phyloP scores from a whole-genome alignment of 2,113 vertebrate genomes.

The Tragelaphus imberbis region DNA sequence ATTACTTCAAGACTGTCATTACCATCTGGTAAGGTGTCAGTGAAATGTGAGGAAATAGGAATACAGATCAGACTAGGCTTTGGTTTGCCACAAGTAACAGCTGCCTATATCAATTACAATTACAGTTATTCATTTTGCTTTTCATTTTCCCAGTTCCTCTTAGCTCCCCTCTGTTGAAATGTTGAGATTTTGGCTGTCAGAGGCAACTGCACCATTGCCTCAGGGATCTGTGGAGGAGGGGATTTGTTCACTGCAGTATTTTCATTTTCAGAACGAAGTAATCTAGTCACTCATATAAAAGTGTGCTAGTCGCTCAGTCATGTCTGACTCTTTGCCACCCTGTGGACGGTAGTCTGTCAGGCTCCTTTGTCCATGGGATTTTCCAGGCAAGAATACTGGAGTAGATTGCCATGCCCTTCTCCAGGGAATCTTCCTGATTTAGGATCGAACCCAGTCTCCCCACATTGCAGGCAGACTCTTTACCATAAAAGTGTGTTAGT shows the following conservation, averaged over 20 bases:
- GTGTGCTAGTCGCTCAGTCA: neutral
- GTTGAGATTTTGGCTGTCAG: slow-evolving; percentile 30
- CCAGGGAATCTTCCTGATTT: neutral
- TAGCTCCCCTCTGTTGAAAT: slow-evolving; percentile 43
- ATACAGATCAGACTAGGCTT: slow-evolving; percentile 57
- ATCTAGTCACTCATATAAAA: slow-evolving; percentile 59
- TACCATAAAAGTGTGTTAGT: neutral
- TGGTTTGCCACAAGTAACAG: slow-evolving; percentile 60
- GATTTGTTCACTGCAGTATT: slow-evolving; percentile 53
- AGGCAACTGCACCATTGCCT: slow-evolving; percentile 42
- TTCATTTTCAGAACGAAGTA: slow-evolving; percentile 42
- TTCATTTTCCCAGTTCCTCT: neutral
- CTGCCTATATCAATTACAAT: slow-evolving; percentile 41
- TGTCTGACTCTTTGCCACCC: neutral
- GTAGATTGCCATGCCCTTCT: neutral
- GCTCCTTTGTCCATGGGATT: neutral
- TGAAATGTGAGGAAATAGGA: slow-evolving; percentile 46
- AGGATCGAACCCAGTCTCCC: neutral
- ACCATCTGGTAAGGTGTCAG: slow-evolving; percentile 52
- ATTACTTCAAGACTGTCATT: slow-evolving; percentile 61
- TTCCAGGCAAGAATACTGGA: neutral
- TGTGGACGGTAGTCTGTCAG: neutral
- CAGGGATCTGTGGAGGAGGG: slow-evolving; percentile 31
- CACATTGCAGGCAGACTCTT: neutral
- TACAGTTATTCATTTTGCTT: slow-evolving; percentile 39